phyloP scores from a whole-genome alignment of 2,113 vertebrate genomes.

The Atlantisia rogersi region DNA sequence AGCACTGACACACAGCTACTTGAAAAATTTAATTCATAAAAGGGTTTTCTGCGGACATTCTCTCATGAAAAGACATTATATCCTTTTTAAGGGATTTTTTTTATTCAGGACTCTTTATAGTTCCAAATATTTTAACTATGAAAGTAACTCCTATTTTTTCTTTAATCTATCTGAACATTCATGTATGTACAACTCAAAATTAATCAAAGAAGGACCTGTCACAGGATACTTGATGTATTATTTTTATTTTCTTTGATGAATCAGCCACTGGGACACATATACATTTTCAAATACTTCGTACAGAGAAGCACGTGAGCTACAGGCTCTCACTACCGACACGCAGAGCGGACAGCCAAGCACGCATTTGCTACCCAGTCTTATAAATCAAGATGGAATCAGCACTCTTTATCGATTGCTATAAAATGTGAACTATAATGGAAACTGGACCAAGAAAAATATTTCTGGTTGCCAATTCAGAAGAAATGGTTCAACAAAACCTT shows the following conservation, averaged over 20 bases:
- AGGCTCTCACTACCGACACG: rapidly evolving
- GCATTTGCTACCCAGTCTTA: background rate
- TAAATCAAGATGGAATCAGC: background rate
- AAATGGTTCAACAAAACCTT: background rate
- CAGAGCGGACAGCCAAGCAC: rapidly evolving
- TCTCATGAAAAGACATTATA: background rate
- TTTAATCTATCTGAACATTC: background rate
- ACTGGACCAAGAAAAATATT: background rate
- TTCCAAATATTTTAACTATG: background rate
- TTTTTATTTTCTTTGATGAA: background rate
- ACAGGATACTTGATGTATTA: background rate
- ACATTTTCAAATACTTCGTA: background rate
- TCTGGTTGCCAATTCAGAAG: background rate
- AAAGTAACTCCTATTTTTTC: background rate
- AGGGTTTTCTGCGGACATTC: background rate
- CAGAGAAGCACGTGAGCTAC: background rate
- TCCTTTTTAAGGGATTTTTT: background rate
- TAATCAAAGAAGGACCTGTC: background rate
- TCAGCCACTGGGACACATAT: background rate
- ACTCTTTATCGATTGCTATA: background rate
- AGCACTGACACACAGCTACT: background rate
- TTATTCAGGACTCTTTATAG: background rate
- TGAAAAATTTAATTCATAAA: background rate
- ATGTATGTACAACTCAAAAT: background rate
- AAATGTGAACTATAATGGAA: background rate